Evolutionary conservation across 2,888 invertebrate species (phyloP).

Genomic region (Bembecia ichneumoniformis): DNA sequence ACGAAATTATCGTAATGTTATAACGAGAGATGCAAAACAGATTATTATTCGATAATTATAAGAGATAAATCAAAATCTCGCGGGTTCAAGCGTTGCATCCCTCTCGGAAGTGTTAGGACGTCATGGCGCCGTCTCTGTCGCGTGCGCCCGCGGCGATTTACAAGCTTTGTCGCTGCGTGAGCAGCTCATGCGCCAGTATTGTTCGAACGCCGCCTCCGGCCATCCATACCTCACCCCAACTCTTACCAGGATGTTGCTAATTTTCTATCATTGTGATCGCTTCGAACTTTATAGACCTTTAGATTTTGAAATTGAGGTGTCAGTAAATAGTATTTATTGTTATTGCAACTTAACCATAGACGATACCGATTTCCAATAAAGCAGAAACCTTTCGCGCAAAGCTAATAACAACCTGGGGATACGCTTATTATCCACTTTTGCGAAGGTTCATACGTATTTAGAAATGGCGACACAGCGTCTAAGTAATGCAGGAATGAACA

Average conservation of each 20-base stretch:
- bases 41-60: conserved; percentile 70
- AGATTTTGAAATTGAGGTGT: conserved; percentile 64
- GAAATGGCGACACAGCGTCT: neutral
- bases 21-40: conserved; percentile 71
- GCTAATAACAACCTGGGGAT: conserved; percentile 40
- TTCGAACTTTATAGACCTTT: conserved; percentile 59
- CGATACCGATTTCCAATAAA: conserved; percentile 17
- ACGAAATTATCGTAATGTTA: conserved; percentile 69
- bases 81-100: conserved; percentile 34
- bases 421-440: conserved; percentile 14
- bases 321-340: conserved; percentile 62
- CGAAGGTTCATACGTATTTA: conserved; percentile 1
- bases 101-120: conserved; percentile 5
- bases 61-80: conserved; percentile 65
- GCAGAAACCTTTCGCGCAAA: conserved; percentile 33
- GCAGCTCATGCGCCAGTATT: conserved; percentile 41
- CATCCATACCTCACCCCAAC: conserved; percentile 61
- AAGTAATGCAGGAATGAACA: neutral
- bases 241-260: conserved; percentile 66
- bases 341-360: conserved; percentile 14
- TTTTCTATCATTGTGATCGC: conserved; percentile 68
- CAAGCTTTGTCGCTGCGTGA: conserved; percentile 34
- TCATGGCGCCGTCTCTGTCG: conserved; percentile 17
- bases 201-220: conserved; percentile 54
- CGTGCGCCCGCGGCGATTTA: conserved; percentile 17